These are phyloP conservation scores for Pteronotus mesoamericanus DNA, from an alignment of 2,797 vertebrate species.

Conservation along the genomic window DNA sequence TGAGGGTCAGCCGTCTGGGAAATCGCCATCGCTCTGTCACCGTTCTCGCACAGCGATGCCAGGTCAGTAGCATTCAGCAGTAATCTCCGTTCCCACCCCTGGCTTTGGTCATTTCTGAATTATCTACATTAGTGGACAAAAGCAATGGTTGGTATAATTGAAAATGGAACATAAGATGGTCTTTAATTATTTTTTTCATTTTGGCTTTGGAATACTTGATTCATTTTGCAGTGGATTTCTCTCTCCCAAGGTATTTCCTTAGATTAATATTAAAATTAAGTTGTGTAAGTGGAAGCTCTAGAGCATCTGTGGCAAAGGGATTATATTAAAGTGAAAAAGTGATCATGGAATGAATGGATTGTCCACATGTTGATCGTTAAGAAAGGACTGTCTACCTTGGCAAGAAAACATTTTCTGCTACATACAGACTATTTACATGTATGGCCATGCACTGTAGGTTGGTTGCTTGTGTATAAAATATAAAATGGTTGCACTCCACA, in stretches of 20 bases:
- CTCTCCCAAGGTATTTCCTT: not conserved
- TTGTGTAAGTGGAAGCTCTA: not conserved
- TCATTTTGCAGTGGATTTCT: not conserved
- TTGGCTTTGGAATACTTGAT: not conserved
- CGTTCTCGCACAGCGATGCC: not conserved
- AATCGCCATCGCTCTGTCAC: rapidly evolving
- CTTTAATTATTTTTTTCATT: not conserved
- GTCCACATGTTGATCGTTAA: not conserved
- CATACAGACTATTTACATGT: not conserved
- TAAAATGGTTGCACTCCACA: not conserved
- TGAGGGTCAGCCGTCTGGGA: not conserved
- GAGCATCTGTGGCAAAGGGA: not conserved
- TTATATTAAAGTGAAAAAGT: not conserved
- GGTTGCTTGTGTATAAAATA: not conserved
- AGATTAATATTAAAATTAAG: not conserved
- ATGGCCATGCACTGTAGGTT: not conserved
- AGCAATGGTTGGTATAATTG: not conserved
- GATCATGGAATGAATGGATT: not conserved
- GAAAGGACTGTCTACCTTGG: not conserved
- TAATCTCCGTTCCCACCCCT: not conserved
- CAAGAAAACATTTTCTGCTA: not conserved
- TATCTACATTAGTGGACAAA: not conserved
- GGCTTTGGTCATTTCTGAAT: not conserved
- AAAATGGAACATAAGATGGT: not conserved
- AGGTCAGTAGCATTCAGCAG: not conserved